A percentile compares a stretch with the other conserved stretches of the same genome.
These are phyloP conservation scores for Aphidius colemani DNA, from an alignment of 2,888 invertebrate genomes.

Conservation along the genomic window DNA sequence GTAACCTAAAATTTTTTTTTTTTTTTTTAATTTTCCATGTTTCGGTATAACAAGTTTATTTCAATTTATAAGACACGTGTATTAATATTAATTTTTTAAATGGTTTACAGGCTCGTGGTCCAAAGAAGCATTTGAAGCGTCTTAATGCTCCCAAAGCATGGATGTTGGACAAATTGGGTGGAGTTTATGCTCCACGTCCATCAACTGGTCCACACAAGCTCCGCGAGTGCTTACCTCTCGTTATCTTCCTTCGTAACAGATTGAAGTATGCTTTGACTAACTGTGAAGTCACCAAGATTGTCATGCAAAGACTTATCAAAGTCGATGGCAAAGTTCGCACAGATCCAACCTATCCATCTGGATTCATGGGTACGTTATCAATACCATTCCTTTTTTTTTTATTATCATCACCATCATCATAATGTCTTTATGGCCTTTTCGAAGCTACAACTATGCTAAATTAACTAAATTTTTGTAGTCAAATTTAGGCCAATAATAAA, in stretches of 20 bases:
- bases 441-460: slow-evolving; percentile 43
- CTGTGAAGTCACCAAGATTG: slow-evolving; percentile 95
- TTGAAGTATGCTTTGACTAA: slow-evolving; percentile 98
- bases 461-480: slow-evolving; percentile 53
- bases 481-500: slow-evolving; percentile 60
- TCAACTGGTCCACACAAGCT: slow-evolving; percentile 97
- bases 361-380: slow-evolving; percentile 91
- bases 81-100: background rate
- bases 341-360: slow-evolving; percentile 96
- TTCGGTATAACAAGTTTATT: too few relatives aligned
- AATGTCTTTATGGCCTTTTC: slow-evolving; percentile 41
- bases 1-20: too few relatives aligned
- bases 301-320: slow-evolving; percentile 96
- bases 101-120: slow-evolving; percentile 87
- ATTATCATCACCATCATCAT: background rate
- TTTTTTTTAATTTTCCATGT: too few relatives aligned
- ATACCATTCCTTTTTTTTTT: slow-evolving; percentile 3
- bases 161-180: slow-evolving; percentile 99
- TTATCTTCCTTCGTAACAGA: slow-evolving; percentile 95
- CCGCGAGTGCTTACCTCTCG: slow-evolving; percentile 93
- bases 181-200: slow-evolving; percentile 96
- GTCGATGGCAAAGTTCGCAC: slow-evolving; percentile 98
- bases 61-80: background rate
- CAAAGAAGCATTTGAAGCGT: slow-evolving; percentile 99
- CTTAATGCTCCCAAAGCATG: slow-evolving; percentile 99